Conservation (phyloP, 2,113 vertebrate species). For the Centropus bengalensis region DNA sequence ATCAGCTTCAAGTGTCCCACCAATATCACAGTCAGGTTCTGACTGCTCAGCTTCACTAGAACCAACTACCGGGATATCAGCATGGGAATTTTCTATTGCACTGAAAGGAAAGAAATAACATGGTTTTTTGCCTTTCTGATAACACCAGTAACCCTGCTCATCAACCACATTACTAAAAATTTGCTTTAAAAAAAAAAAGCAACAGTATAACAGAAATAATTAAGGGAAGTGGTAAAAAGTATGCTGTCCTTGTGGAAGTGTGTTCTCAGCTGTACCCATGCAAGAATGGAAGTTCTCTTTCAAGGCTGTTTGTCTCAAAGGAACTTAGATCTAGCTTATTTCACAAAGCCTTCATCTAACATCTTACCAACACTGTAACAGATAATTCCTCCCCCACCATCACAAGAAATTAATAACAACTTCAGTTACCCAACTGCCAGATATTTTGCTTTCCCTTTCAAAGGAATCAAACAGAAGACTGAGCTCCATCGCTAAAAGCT, state of each 20-base stretch:
- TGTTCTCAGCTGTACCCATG: background rate
- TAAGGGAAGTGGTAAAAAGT: background rate
- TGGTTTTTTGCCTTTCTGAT: slow-evolving; percentile 76
- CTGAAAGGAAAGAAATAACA: slow-evolving; percentile 89
- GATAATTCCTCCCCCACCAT: background rate
- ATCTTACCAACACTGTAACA: background rate
- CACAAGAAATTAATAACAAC: background rate
- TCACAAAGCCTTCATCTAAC: background rate
- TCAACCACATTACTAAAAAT: background rate
- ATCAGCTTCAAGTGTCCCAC: slow-evolving; percentile 81
- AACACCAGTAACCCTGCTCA: background rate
- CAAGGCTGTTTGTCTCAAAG: background rate
- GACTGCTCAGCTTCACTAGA: slow-evolving; percentile 81
- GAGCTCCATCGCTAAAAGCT: background rate
- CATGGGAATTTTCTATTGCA: slow-evolving; percentile 89
- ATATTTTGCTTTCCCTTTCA: background rate
- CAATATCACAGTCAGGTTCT: slow-evolving; percentile 87
- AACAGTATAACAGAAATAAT: background rate
- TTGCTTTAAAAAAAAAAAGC: background rate
- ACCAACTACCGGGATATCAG: slow-evolving; percentile 85
- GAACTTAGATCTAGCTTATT: background rate
- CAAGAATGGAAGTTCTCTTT: background rate
- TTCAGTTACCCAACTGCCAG: background rate
- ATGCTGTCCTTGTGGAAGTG: background rate
- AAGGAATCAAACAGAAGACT: background rate